A percentile compares a stretch with the other conserved stretches of the same genome.
phyloP scores from a whole-genome alignment of 2,113 vertebrate species.

The Zosterops pallidus region DNA sequence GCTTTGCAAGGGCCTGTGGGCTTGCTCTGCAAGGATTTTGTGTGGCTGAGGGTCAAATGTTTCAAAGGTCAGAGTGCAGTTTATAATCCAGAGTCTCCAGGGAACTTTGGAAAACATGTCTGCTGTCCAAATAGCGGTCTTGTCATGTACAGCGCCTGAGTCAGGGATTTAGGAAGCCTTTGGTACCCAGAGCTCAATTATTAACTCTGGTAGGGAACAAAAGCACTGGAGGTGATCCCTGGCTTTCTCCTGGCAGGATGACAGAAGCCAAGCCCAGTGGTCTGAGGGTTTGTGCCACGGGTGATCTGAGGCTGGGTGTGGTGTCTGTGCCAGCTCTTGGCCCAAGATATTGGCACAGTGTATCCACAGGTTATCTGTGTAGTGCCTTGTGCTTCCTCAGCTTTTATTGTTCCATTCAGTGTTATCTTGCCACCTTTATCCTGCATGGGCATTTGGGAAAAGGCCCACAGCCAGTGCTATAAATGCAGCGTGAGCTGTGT shows the following conservation, averaged over 20 bases:
- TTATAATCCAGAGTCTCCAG: not conserved
- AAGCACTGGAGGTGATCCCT: not conserved
- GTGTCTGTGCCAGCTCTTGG: not conserved
- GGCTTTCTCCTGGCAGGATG: not conserved
- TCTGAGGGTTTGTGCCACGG: not conserved
- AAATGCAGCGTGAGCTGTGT: rapidly evolving
- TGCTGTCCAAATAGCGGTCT: not conserved
- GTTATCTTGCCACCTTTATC: not conserved
- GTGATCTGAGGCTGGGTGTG: not conserved
- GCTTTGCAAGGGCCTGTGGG: not conserved
- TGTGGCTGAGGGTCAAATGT: not conserved
- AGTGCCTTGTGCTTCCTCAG: not conserved
- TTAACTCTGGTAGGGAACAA: not conserved
- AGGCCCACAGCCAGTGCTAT: rapidly evolving
- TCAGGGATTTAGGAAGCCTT: not conserved
- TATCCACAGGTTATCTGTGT: not conserved
- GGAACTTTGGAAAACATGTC: not conserved
- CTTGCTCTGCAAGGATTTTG: not conserved
- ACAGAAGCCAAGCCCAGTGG: not conserved
- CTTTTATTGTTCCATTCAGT: not conserved
- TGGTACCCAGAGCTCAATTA: not conserved
- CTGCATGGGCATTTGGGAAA: rapidly evolving
- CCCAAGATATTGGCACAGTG: rapidly evolving
- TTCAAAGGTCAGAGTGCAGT: not conserved
- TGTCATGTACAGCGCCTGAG: not conserved